Conservation (phyloP, 2,797 vertebrate species). For the Phylloscopus collybita region DNA sequence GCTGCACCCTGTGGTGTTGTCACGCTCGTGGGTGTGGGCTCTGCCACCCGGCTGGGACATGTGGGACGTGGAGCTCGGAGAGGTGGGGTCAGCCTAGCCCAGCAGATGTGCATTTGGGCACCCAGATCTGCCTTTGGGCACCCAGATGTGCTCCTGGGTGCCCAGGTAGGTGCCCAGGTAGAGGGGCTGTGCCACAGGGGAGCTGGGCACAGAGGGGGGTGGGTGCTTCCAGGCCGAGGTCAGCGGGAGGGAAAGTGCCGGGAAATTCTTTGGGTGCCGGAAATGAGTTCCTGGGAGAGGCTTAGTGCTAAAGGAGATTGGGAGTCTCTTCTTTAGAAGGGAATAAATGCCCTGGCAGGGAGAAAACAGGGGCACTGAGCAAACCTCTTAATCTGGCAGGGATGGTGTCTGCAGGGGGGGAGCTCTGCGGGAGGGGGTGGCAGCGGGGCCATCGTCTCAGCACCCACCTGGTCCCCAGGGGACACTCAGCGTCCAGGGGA, state of each 20-base stretch:
- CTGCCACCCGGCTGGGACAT: neutral
- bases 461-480: neutral
- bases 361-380: fast-evolving
- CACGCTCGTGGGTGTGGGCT: fast-evolving
- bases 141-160: no score
- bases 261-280: neutral
- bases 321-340: neutral
- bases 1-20: fast-evolving
- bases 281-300: neutral
- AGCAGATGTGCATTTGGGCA: neutral
- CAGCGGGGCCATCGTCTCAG: fast-evolving
- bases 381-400: fast-evolving
- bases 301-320: neutral
- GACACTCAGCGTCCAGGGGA: fast-evolving
- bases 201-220: fast-evolving
- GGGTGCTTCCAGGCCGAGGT: neutral
- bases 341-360: neutral
- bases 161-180: neutral
- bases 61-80: fast-evolving
- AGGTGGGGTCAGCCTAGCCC: neutral
- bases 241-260: fast-evolving
- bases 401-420: neutral
- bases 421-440: neutral
- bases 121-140: no score
- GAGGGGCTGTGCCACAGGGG: neutral